phyloP scores from a whole-genome alignment of 2,888 invertebrate genomes.

The Clusia tigrina region DNA sequence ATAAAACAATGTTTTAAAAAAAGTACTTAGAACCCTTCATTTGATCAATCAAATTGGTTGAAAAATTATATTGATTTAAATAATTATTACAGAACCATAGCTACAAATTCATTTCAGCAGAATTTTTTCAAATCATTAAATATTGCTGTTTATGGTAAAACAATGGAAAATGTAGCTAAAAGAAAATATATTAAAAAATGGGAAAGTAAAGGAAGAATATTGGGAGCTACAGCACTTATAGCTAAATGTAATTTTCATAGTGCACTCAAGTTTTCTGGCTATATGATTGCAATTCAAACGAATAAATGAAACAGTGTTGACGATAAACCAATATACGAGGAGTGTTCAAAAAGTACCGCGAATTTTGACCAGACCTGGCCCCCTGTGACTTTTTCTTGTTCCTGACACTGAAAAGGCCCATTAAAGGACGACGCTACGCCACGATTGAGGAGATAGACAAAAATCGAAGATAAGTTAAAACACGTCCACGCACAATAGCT shows the following conservation, averaged over 20 bases:
- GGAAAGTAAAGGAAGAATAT: slow-evolving; percentile 25
- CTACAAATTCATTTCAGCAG: slow-evolving; percentile 52
- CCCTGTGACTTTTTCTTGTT: no score
- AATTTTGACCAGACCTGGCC: no score
- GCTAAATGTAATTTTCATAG: slow-evolving; percentile 30
- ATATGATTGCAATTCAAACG: slow-evolving; percentile 23
- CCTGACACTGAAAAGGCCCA: no score
- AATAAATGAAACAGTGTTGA: slow-evolving; percentile 13
- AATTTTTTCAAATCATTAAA: slow-evolving; percentile 54
- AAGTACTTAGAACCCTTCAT: slow-evolving; percentile 41
- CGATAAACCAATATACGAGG: slow-evolving; percentile 33
- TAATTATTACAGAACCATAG: slow-evolving; percentile 38
- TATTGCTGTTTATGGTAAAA: slow-evolving; percentile 44
- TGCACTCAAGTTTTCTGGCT: slow-evolving; percentile 18
- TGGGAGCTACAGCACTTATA: slow-evolving; percentile 22
- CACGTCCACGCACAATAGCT: no score
- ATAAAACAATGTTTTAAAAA: slow-evolving; percentile 45
- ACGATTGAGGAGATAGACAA: no score
- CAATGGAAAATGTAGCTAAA: slow-evolving; percentile 39
- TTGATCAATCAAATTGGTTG: slow-evolving; percentile 45
- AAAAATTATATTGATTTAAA: slow-evolving; percentile 38
- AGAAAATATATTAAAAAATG: slow-evolving; percentile 33
- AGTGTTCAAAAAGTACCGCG: no score
- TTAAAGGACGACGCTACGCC: no score
- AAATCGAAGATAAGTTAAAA: no score